Evolutionary conservation across 2,888 invertebrate genomes (phyloP).

Genomic region (Cybosia mesomella): DNA sequence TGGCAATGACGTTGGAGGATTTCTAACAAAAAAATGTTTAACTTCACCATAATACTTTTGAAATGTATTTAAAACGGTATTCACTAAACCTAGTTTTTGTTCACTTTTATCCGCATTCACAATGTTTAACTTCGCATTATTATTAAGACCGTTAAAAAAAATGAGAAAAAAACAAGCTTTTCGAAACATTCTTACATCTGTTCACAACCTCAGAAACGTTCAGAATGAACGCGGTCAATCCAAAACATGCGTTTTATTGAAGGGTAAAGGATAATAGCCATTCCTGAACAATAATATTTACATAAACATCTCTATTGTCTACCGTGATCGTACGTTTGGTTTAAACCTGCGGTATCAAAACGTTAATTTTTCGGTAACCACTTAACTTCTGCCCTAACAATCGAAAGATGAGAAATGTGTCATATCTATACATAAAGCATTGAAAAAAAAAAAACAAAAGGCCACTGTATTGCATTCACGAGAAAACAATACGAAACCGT

Average conservation of each 20-base stretch:
- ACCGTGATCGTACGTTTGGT: neutral
- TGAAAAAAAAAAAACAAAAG: constrained; percentile 9
- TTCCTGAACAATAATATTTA: constrained; percentile 21
- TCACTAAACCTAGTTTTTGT: neutral
- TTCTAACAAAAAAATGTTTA: constrained; percentile 13
- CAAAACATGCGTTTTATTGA: neutral
- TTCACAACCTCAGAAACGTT: constrained; percentile 7
- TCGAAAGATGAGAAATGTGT: constrained; percentile 15
- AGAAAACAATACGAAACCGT: constrained; percentile 9
- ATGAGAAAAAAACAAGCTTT: constrained; percentile 19
- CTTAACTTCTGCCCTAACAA: constrained; percentile 20
- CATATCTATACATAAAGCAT: constrained; percentile 4
- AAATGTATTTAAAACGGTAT: constrained; percentile 3
- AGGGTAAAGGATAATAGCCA: neutral
- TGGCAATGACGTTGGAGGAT: neutral
- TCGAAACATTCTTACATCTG: constrained; percentile 30
- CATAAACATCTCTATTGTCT: constrained; percentile 26
- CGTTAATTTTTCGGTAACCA: constrained; percentile 6
- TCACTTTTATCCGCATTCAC: neutral
- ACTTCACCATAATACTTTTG: constrained; percentile 16
- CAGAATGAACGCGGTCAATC: constrained; percentile 13
- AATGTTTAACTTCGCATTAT: constrained; percentile 10
- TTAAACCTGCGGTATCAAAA: constrained; percentile 2
- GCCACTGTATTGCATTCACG: constrained; percentile 15
- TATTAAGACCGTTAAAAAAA: constrained; percentile 16